Base-by-base conservation (phyloP, 2,888 invertebrate genomes). In the Mycalesis mineus region DNA sequence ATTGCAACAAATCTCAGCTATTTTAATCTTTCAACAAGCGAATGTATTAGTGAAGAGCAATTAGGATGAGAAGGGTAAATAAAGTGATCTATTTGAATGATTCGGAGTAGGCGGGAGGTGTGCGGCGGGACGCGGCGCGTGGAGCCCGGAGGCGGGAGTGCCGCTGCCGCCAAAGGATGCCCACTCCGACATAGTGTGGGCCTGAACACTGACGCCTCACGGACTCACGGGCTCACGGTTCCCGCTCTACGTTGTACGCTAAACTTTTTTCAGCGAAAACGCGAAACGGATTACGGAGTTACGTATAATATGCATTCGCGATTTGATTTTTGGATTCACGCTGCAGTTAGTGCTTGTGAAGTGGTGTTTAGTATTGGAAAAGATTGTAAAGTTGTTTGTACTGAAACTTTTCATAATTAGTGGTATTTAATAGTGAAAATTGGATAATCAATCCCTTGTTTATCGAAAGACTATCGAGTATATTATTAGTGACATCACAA, bases 151-250 rank as follows among this genome's bases (percentile, higher is more conserved):
- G 78, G 81, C 83, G 82, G 78, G 78, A 75, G 76, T 68, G 36
- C 51, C 55, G 61, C 73, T 68, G 44, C 55, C 57, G 63, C 56
- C 73, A 73, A 70, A 77, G 74, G 77, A 77, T 75, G 74, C 72
- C 73, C 82, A 81, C 80, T 85, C 75, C 66, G 72, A 78, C 70
- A 69, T 72, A 73, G 73, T 77, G 74, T 74, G 74, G 75, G 72
- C 69, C 68, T 73, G 78, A 65, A 72, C 78, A 75, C 80, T 74
- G 84, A 81, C 86, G 86, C 83, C 72, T 79, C 74, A 71, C 22
- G 5, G 22, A n/a, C 22, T 22, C 5, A 22, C 71, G 71, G 17
- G 15, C 29, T 29, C 31, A 57, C 67, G 61, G 47, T 55, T 55
- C 56, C 57, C 55, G 62, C 60, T 59, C 60, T 57, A 60, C 63